Evolutionary conservation across 2,888 invertebrate genomes (phyloP).

Genomic region (Euzophera pinguis): DNA sequence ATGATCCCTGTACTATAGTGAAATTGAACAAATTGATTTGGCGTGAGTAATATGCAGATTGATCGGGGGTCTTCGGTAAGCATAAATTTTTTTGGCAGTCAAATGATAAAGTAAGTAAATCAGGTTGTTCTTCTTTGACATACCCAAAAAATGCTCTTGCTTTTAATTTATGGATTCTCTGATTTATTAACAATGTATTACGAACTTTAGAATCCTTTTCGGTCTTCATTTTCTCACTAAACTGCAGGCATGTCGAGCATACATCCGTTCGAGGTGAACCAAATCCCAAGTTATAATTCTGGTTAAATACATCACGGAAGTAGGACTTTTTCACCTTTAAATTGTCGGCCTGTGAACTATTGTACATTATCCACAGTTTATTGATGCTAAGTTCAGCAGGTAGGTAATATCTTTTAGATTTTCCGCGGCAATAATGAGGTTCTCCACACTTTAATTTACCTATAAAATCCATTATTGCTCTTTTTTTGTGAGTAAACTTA

Average conservation of each 20-base stretch:
- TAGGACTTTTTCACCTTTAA: too few relatives aligned
- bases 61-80: constrained; percentile 20
- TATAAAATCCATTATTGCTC: constrained; percentile 15
- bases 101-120: constrained; percentile 12
- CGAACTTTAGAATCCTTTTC: neutral
- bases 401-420: constrained; percentile 15
- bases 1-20: constrained; percentile 16
- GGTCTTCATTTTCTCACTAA: constrained; percentile 4
- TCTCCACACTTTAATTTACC: constrained; percentile 14
- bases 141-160: constrained; percentile 8
- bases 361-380: constrained; percentile 11
- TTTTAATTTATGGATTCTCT: constrained; percentile 13
- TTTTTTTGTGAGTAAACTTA: constrained; percentile 1
- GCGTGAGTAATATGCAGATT: constrained; percentile 17
- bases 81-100: constrained; percentile 21
- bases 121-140: constrained; percentile 5
- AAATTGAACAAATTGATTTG: constrained; percentile 19
- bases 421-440: constrained; percentile 15
- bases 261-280: neutral
- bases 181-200: neutral
- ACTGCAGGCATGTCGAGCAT: constrained; percentile 11
- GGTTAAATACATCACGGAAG: neutral
- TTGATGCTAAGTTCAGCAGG: constrained; percentile 12
- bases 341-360: neutral
- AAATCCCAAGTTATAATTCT: constrained; percentile 13